phyloP scores from a whole-genome alignment of 2,797 vertebrate genomes.

The Eulemur mongoz region DNA sequence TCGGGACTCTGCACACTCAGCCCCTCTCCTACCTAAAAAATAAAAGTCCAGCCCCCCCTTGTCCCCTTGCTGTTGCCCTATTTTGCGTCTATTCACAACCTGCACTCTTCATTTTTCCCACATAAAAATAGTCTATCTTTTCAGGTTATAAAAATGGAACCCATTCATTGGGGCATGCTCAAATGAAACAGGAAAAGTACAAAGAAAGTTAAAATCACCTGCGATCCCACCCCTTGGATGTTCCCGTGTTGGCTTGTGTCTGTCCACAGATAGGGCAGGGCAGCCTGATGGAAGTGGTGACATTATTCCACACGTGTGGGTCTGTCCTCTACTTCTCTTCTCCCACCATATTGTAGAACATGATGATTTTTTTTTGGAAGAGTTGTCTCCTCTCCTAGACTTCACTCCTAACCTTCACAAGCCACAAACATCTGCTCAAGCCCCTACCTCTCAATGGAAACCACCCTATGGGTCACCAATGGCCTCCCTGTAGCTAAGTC shows the following conservation, averaged over 20 bases:
- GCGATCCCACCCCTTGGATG: background rate
- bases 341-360: background rate
- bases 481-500: background rate
- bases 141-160: constrained; percentile 61
- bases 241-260: background rate
- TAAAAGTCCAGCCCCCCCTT: background rate
- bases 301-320: background rate
- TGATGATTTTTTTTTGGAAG: background rate
- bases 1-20: background rate
- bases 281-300: background rate
- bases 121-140: constrained; percentile 51
- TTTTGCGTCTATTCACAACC: constrained; percentile 38
- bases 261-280: background rate
- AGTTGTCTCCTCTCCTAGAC: background rate
- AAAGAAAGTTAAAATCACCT: constrained; percentile 29
- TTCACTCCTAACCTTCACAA: background rate
- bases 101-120: constrained; percentile 25
- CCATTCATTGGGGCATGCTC: constrained; percentile 10
- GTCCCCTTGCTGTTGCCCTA: constrained; percentile 43
- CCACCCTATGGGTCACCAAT: background rate
- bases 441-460: background rate
- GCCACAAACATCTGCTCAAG: background rate
- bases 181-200: background rate
- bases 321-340: background rate
- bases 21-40: background rate